Evolutionary conservation across 2,888 invertebrate species (phyloP).

Genomic region (Mythimna loreyi): DNA sequence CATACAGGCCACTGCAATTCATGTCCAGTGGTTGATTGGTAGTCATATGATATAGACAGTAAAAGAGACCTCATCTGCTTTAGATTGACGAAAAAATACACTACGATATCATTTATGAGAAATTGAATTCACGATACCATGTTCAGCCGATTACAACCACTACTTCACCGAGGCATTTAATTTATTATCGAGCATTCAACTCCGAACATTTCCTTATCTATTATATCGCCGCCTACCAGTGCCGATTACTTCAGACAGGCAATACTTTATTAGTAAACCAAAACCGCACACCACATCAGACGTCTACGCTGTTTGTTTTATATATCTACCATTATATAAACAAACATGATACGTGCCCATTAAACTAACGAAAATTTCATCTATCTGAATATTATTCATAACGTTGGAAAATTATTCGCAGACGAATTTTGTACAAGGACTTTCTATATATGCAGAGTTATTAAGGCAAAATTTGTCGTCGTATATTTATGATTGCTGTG

Average conservation of each 20-base stretch:
- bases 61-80: too few species aligned
- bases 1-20: too few species aligned
- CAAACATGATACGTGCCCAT: constrained; percentile 44
- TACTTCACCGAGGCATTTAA: constrained; percentile 1
- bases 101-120: too few species aligned
- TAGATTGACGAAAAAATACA: too few species aligned
- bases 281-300: constrained; percentile 40
- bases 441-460: constrained; percentile 5
- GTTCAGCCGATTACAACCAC: not conserved
- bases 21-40: too few species aligned
- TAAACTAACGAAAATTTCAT: constrained; percentile 47
- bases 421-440: constrained; percentile 12
- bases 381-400: constrained; percentile 46
- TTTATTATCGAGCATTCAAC: constrained; percentile 40
- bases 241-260: constrained; percentile 16
- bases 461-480: constrained; percentile 8
- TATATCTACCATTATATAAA: constrained; percentile 47
- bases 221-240: constrained; percentile 22
- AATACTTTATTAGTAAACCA: constrained; percentile 37
- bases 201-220: constrained; percentile 28
- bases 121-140: not conserved
- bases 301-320: constrained; percentile 47
- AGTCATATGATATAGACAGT: too few species aligned
- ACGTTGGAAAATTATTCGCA: constrained; percentile 26
- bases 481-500: constrained; percentile 17